Percentiles rank a stretch among this genome's conserved stretches.
phyloP scores from a whole-genome alignment of 53 echinoderm and acorn worm genomes.

The Stichopus horrens region DNA sequence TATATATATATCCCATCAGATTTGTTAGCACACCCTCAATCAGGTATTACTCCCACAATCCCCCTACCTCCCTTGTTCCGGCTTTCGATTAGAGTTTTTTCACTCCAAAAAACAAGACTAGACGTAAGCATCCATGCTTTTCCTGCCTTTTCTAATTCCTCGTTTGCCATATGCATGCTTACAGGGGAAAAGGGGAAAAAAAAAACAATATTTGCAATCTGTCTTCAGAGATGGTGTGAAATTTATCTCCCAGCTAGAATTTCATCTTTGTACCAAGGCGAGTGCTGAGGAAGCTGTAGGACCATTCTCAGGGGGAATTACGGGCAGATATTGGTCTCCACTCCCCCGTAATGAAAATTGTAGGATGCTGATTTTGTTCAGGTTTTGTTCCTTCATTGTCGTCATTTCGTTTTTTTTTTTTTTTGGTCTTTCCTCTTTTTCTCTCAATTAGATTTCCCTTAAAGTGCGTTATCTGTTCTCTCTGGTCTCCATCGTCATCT shows the following conservation, averaged over 20 bases:
- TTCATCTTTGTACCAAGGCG: background rate
- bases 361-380: background rate
- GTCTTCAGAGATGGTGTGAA: constrained; percentile 18
- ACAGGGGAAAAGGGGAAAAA: background rate
- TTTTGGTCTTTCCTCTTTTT: background rate
- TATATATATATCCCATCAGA: too few species aligned
- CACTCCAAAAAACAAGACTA: too few species aligned
- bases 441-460: background rate
- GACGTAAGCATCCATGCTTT: too few species aligned
- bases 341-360: background rate
- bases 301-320: constrained; percentile 27
- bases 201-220: constrained; percentile 14
- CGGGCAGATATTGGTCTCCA: constrained; percentile 34
- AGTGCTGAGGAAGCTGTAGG: background rate
- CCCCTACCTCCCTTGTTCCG: background rate
- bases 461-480: background rate
- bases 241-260: constrained; percentile 6
- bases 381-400: background rate
- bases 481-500: background rate
- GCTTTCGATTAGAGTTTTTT: too few species aligned
- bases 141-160: too few species aligned
- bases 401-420: too few species aligned
- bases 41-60: background rate
- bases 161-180: too few species aligned
- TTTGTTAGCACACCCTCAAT: too few species aligned